These are phyloP conservation scores for Crioceris asparagi DNA, from an alignment of 2,888 invertebrate species.

Conservation along the genomic window DNA sequence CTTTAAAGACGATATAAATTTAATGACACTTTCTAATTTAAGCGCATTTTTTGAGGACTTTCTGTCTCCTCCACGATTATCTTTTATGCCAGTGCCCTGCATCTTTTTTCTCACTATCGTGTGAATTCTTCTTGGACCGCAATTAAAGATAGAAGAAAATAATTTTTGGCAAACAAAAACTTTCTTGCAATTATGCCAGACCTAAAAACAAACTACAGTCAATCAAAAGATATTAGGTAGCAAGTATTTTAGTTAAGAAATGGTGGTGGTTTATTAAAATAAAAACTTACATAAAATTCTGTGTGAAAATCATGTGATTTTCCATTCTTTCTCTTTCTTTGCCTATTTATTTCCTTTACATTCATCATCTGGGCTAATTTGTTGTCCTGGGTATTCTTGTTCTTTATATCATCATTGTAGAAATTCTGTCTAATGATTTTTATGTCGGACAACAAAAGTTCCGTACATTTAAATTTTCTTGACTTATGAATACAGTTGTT, in stretches of 20 bases:
- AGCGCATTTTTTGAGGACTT: neutral
- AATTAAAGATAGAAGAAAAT: neutral
- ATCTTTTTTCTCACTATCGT: neutral
- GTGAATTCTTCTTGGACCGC: conserved; percentile 1
- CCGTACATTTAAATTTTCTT: conserved; percentile 3
- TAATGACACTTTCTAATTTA: neutral
- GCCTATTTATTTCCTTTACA: conserved; percentile 4
- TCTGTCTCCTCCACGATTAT: conserved; percentile 1
- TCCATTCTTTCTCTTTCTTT: conserved; percentile 4
- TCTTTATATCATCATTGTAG: conserved; percentile 4
- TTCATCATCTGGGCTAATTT: conserved; percentile 8
- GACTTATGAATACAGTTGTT: conserved; percentile 2
- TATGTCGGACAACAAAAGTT: conserved; percentile 7
- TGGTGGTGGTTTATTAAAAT: no score
- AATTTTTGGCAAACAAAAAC: neutral
- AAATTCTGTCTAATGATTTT: conserved; percentile 7
- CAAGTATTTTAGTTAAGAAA: neutral
- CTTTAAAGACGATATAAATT: conserved; percentile 2
- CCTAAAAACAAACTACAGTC: neutral
- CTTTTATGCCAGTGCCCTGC: conserved; percentile 1
- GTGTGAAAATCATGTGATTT: conserved; percentile 6
- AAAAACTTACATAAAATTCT: neutral
- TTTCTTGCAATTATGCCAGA: neutral
- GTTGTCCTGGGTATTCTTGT: conserved; percentile 5
- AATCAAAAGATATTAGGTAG: neutral